Percentiles rank a stretch among this genome's conserved stretches.
Evolutionary conservation across 2,888 invertebrate species (phyloP).

Genomic region (Hirtodrosophila trivittata): DNA sequence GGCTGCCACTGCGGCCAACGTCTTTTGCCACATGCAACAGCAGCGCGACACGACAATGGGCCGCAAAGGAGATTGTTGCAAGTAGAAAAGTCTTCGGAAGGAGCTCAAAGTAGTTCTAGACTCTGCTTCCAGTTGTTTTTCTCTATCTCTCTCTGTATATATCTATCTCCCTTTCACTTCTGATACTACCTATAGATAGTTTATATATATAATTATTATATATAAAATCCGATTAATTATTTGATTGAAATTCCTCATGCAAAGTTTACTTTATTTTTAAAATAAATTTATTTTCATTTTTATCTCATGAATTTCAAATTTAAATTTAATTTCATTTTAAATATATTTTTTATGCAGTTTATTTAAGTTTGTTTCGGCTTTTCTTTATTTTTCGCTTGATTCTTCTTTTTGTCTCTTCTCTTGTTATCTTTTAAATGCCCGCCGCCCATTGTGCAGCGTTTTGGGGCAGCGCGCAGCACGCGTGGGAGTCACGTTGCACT

Average conservation of each 20-base stretch:
- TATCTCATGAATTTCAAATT: no score
- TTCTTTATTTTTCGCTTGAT: slow-evolving; percentile 2
- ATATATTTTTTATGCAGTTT: not conserved
- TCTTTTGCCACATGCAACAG: slow-evolving; percentile 70
- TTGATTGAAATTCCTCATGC: no score
- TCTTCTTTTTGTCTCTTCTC: slow-evolving; percentile 4
- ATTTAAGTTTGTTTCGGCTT: not conserved
- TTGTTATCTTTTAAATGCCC: not conserved
- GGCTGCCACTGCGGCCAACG: slow-evolving; percentile 47
- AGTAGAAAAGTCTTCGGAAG: no score
- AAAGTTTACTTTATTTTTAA: no score
- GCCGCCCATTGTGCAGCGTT: slow-evolving; percentile 59
- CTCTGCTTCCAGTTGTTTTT: no score
- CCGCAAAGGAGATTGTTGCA: no score
- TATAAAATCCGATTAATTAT: no score
- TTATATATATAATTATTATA: no score
- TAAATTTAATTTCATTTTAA: not conserved
- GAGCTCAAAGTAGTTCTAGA: no score
- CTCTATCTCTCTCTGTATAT: no score
- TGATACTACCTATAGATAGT: no score
- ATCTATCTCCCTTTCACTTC: no score
- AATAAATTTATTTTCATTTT: not conserved
- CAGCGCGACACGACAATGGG: slow-evolving; percentile 41
- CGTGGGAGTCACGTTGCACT: slow-evolving; percentile 58
- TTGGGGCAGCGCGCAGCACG: slow-evolving; percentile 49